Percentiles rank a stretch among this genome's conserved stretches.
Conservation (phyloP, 2,888 invertebrate species). For the Allolobophora icterica region DNA sequence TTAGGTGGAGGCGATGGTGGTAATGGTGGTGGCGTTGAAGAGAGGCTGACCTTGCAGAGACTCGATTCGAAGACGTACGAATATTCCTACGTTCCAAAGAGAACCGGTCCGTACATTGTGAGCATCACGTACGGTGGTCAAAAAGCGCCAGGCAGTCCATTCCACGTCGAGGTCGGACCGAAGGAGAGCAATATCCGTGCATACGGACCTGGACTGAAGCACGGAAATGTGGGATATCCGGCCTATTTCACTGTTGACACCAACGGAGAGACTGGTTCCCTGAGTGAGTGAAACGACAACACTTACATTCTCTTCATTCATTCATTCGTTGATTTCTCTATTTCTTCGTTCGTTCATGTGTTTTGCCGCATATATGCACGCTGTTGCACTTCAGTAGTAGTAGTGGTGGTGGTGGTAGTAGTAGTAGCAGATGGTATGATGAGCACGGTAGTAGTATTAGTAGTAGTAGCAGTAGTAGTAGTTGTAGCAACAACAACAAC, state of each 20-base stretch:
- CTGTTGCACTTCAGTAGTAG: no score
- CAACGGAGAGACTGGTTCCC: conserved; percentile 84
- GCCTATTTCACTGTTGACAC: conserved; percentile 88
- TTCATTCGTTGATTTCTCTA: no score
- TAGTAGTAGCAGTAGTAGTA: no score
- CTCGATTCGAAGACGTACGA: conserved; percentile 74
- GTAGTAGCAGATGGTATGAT: no score
- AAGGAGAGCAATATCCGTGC: conserved; percentile 80
- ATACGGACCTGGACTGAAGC: conserved; percentile 82
- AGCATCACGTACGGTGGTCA: conserved; percentile 83
- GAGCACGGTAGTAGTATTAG: no score
- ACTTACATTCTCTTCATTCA: no score
- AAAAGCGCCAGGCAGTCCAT: conserved; percentile 80
- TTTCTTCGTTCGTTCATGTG: no score
- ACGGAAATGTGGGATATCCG: conserved; percentile 82
- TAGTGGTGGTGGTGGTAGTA: no score
- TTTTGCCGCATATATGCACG: no score
- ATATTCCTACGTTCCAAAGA: conserved; percentile 77
- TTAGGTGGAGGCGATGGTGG: no score
- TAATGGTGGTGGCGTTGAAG: conserved; percentile 75
- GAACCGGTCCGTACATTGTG: conserved; percentile 78
- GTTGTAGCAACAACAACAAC: no score
- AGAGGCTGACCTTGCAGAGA: conserved; percentile 70
- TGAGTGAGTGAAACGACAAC: conserved; percentile 68
- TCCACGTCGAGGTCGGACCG: conserved; percentile 75